Conservation (phyloP, 92 coral and sea anemone genomes). For the Ricordea florida region DNA sequence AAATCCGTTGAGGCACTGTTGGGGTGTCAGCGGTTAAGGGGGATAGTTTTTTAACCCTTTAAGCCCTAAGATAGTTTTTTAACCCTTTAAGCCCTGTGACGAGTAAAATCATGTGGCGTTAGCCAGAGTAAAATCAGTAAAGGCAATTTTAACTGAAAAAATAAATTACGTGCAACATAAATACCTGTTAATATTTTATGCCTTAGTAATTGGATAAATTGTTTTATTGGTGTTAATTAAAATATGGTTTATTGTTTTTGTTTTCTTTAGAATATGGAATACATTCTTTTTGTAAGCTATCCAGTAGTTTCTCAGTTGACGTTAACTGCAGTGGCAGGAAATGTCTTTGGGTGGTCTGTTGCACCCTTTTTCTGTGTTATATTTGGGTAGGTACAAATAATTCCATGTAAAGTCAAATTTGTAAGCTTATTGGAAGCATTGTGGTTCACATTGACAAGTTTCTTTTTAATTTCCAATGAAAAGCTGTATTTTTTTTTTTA, state of each 20-base stretch:
- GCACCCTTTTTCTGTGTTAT: conserved; percentile 79
- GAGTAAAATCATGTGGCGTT: too few relatives aligned
- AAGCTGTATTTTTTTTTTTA: not conserved
- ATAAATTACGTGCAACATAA: too few relatives aligned
- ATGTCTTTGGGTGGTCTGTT: conserved; percentile 72
- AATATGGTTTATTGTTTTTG: not conserved
- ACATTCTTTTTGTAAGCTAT: conserved; percentile 74
- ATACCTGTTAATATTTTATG: too few relatives aligned
- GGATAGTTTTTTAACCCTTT: too few relatives aligned
- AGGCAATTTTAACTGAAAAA: too few relatives aligned
- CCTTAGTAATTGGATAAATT: too few relatives aligned
- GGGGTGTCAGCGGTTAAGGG: too few relatives aligned
- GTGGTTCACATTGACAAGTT: not conserved
- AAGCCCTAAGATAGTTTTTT: too few relatives aligned
- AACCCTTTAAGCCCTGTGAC: too few relatives aligned
- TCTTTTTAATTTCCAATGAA: not conserved
- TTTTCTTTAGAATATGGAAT: conserved; percentile 69
- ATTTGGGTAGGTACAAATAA: conserved; percentile 69
- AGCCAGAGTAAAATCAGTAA: too few relatives aligned
- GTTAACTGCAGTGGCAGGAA: conserved; percentile 72
- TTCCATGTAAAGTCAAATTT: not conserved
- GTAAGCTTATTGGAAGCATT: not conserved
- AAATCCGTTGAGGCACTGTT: too few relatives aligned
- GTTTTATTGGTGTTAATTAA: too few relatives aligned
- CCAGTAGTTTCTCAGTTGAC: conserved; percentile 89